Evolutionary conservation across 30 jellyfish, hydroid and myxozoan genomes (phyloP), one percentile per base, ranked within the genome.

Genomic region (Aurelia sp.): DNA sequence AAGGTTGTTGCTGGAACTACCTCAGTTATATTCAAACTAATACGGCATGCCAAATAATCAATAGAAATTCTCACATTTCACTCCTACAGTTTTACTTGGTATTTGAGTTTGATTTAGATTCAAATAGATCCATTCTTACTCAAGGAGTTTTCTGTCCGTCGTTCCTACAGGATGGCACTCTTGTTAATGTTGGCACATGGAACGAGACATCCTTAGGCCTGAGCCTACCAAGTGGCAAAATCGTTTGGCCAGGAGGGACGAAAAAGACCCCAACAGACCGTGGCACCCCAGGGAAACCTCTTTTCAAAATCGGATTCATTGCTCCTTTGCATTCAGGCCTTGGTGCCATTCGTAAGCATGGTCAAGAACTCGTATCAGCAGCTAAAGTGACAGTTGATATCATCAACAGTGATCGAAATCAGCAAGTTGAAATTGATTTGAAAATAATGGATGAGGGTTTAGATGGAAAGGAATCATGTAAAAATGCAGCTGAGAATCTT

Each of bases 191-290:
- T 60, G 99, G 99, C 13, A 9, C 94, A n/a, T 95, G 99, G 99
- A 76, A 89, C 41, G 97, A 81, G 41, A 66, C 91, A n/a, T 75
- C 96, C 1, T 10, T 63, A 40, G 95, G 95, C 7, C 85, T 95
- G 40, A 53, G 71, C 35, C 27, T 90, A 48, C 95, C 97, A 12
- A 74, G 76, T 74, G 97, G 93, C 19, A 80, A 44, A 37, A 90
- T 95, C 58, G 67, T 73, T 11, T 95, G 99, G 99, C 99, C 99
- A 9, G 97, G 99, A 15, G 95, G 97, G n/a, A 86, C 98, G 27
- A 82, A 67, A 18, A 86, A 78, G 64, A 86, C 96, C 17, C 99
- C 99, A 11, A 95, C 97, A 9, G 99, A 95, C 53, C 79, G 94
- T 64, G 97, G 99, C 3, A 86, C 91, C 30, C 97, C 99, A 12